Conservation (phyloP, 2,797 vertebrate species). For the Pempheris klunzingeri region DNA sequence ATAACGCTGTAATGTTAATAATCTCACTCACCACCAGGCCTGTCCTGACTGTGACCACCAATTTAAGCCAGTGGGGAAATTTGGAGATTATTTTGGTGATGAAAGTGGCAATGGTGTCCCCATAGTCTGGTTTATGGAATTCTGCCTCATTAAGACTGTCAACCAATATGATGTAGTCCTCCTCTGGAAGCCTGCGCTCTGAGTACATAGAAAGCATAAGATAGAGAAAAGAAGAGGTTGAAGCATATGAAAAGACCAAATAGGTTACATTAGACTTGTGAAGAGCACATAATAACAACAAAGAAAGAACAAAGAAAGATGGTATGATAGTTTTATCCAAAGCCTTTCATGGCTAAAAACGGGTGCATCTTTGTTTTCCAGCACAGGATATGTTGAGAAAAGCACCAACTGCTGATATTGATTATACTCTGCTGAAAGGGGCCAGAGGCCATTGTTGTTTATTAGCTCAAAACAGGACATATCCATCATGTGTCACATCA, state of each 20-base stretch:
- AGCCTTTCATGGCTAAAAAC: slow-evolving; percentile 9
- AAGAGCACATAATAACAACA: slow-evolving; percentile 19
- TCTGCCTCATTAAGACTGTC: slow-evolving; percentile 99
- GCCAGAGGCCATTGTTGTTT: slow-evolving; percentile 53
- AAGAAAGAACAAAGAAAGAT: slow-evolving; percentile 33
- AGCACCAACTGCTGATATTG: slow-evolving; percentile 52
- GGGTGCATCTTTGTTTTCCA: slow-evolving; percentile 33
- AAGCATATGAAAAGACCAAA: slow-evolving; percentile 11
- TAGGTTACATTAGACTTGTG: slow-evolving; percentile 4
- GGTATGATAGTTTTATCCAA: background rate
- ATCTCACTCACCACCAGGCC: slow-evolving; percentile 96
- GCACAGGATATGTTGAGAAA: slow-evolving; percentile 41
- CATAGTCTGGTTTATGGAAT: slow-evolving; percentile 99
- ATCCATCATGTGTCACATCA: slow-evolving; percentile 72
- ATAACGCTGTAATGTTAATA: background rate
- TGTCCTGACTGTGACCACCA: slow-evolving; percentile 94
- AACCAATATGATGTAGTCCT: slow-evolving; percentile 95
- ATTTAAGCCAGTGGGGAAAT: slow-evolving; percentile 95
- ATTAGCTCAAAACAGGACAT: slow-evolving; percentile 57
- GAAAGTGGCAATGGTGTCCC: slow-evolving; percentile 96
- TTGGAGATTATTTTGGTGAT: slow-evolving; percentile 92
- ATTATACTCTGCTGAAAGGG: slow-evolving; percentile 58
- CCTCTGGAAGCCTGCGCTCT: slow-evolving; percentile 95
- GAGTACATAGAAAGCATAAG: slow-evolving; percentile 43
- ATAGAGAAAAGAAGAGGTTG: slow-evolving; percentile 1